These are phyloP conservation scores for Anabas testudineus DNA, from an alignment of 2,797 vertebrate genomes.

Conservation along the genomic window DNA sequence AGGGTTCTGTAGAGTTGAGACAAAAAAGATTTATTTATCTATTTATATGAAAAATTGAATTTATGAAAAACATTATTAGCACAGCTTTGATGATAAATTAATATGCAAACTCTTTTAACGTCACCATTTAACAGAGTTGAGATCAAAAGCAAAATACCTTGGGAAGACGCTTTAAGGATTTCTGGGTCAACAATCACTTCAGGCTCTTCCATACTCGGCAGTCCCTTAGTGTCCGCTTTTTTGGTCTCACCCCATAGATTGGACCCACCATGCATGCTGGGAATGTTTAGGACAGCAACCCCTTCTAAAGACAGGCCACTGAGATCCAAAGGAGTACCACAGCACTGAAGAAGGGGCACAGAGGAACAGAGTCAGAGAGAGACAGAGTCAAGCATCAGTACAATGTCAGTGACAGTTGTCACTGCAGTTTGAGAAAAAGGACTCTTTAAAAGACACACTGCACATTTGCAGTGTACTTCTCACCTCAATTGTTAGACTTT, in stretches of 20 bases:
- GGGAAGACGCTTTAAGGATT: slow-evolving; percentile 89
- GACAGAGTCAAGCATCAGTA: neutral
- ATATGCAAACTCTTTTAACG: neutral
- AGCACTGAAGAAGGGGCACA: slow-evolving; percentile 82
- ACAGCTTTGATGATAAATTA: neutral
- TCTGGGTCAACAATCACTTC: slow-evolving; percentile 91
- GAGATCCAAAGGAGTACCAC: slow-evolving; percentile 89
- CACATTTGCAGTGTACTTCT: slow-evolving; percentile 39
- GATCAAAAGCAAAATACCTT: slow-evolving; percentile 81
- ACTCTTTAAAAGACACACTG: slow-evolving; percentile 15
- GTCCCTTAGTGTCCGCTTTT: slow-evolving; percentile 79
- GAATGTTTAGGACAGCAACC: slow-evolving; percentile 94
- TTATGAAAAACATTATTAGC: too few species aligned
- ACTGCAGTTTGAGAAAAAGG: neutral
- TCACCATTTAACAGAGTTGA: neutral
- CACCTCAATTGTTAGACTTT: slow-evolving; percentile 92
- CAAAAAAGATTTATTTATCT: too few species aligned
- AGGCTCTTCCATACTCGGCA: slow-evolving; percentile 74
- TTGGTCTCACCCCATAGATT: slow-evolving; percentile 96
- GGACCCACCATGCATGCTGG: slow-evolving; percentile 95
- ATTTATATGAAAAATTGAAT: too few species aligned
- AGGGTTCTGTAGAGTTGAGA: neutral
- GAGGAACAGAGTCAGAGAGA: too few species aligned
- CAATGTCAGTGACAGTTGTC: neutral
- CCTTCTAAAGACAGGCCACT: slow-evolving; percentile 88